Percentiles rank a stretch among this genome's conserved stretches.
phyloP scores from a whole-genome alignment of 2,113 vertebrate species.

The Gasterosteus aculeatus region DNA sequence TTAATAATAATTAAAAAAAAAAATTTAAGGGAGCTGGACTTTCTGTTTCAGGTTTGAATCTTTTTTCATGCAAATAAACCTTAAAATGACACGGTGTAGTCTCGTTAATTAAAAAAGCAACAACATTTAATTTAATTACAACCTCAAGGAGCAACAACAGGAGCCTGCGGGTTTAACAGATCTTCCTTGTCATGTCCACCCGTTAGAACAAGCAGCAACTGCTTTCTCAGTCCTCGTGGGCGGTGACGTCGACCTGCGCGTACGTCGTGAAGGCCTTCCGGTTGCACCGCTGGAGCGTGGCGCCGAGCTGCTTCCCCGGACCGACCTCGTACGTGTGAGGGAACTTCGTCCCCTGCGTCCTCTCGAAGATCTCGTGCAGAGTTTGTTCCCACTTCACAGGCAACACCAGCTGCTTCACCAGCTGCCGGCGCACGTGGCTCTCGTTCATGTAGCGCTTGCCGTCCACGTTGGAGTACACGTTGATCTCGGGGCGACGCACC shows the following conservation, averaged over 20 bases:
- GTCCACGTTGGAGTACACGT: conserved; percentile 89
- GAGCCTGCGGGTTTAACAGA: conserved; percentile 4
- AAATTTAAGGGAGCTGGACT: conserved; percentile 78
- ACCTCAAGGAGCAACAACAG: conserved; percentile 13
- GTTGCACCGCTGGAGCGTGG: conserved; percentile 88
- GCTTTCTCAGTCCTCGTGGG: conserved; percentile 33
- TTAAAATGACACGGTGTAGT: conserved; percentile 23
- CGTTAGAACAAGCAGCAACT: background rate
- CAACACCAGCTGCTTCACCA: conserved; percentile 88
- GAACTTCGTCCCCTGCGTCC: conserved; percentile 84
- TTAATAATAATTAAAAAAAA: conserved; percentile 33
- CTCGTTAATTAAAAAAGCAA: conserved; percentile 33
- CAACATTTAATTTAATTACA: conserved; percentile 28
- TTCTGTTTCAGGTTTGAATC: conserved; percentile 66
- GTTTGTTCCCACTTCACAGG: conserved; percentile 96
- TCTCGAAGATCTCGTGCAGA: conserved; percentile 88
- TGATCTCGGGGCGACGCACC: conserved; percentile 85
- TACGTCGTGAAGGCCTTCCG: conserved; percentile 88
- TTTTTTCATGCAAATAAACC: conserved; percentile 67
- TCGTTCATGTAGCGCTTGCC: conserved; percentile 86
- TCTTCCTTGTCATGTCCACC: background rate
- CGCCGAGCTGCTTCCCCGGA: conserved; percentile 89
- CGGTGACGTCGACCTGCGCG: conserved; percentile 75
- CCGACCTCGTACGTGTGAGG: conserved; percentile 91
- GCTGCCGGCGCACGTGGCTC: conserved; percentile 80